Percentiles rank a stretch among this genome's conserved stretches.
These are phyloP conservation scores for Phycodurus eques DNA, from an alignment of 2,113 vertebrate genomes.

Conservation along the genomic window DNA sequence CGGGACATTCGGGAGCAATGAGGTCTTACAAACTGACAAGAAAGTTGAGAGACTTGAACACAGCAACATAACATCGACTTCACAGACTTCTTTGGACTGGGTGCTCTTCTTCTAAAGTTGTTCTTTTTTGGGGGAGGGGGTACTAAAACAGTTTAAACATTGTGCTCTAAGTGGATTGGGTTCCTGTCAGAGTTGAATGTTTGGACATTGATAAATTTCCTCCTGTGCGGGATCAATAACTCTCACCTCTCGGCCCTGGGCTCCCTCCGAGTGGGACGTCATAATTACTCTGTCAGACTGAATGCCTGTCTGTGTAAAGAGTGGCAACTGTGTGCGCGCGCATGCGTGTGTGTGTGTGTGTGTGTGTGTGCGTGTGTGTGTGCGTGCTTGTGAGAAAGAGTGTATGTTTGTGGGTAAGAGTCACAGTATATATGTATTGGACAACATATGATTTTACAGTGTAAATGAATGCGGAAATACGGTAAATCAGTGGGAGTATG, in stretches of 20 bases:
- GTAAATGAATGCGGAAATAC: background rate
- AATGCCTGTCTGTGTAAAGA: conserved; percentile 68
- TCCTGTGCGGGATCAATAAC: conserved; percentile 89
- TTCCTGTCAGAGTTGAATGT: conserved; percentile 73
- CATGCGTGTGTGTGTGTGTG: conserved; percentile 30
- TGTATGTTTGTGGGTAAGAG: no score
- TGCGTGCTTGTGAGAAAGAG: background rate
- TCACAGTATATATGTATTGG: conserved; percentile 3
- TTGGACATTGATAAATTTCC: conserved; percentile 97
- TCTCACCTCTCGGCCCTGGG: conserved; percentile 76
- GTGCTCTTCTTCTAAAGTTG: conserved; percentile 10
- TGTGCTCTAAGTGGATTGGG: conserved; percentile 72
- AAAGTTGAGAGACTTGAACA: background rate
- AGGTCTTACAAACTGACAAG: background rate
- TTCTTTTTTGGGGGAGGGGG: background rate
- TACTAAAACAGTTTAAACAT: conserved; percentile 51
- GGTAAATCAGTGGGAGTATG: background rate
- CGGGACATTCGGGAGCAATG: background rate
- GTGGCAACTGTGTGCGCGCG: conserved; percentile 36
- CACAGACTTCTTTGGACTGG: background rate
- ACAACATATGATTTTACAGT: background rate
- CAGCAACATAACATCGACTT: background rate
- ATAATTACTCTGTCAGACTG: conserved; percentile 96
- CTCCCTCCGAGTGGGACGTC: conserved; percentile 77
- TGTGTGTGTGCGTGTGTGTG: conserved; percentile 10